Evolutionary conservation across 2,797 vertebrate genomes (phyloP).

Genomic region (Ctenosaura bakeri): DNA sequence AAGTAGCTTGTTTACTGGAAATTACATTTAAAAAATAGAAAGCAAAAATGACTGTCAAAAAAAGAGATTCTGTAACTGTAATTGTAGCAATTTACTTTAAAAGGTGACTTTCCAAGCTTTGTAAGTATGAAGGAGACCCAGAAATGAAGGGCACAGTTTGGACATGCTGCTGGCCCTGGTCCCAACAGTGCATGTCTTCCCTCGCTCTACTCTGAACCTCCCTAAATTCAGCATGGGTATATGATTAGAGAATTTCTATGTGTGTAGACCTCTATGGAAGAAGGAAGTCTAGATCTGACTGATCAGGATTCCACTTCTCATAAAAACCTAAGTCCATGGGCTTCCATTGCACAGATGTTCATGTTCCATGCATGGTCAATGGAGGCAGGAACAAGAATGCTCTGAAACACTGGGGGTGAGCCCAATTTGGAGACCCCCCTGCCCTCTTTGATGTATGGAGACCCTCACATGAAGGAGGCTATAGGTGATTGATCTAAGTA

Average conservation of each 20-base stretch:
- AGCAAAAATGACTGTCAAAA: too few relatives aligned
- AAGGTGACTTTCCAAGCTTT: background rate
- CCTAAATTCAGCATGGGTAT: background rate
- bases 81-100: too few relatives aligned
- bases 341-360: background rate
- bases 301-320: background rate
- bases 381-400: background rate
- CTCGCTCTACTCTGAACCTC: background rate
- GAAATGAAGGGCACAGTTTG: background rate
- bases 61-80: too few relatives aligned
- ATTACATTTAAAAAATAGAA: too few relatives aligned
- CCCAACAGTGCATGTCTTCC: background rate
- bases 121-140: background rate
- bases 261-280: background rate
- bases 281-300: background rate
- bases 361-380: background rate
- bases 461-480: too few relatives aligned
- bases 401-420: background rate
- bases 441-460: background rate
- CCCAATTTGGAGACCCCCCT: background rate
- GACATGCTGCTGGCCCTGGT: too few relatives aligned
- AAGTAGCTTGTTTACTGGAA: too few relatives aligned
- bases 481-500: background rate
- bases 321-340: background rate
- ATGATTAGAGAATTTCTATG: background rate